phyloP scores from a whole-genome alignment of 2,113 vertebrate genomes.

The Urocolius indicus region DNA sequence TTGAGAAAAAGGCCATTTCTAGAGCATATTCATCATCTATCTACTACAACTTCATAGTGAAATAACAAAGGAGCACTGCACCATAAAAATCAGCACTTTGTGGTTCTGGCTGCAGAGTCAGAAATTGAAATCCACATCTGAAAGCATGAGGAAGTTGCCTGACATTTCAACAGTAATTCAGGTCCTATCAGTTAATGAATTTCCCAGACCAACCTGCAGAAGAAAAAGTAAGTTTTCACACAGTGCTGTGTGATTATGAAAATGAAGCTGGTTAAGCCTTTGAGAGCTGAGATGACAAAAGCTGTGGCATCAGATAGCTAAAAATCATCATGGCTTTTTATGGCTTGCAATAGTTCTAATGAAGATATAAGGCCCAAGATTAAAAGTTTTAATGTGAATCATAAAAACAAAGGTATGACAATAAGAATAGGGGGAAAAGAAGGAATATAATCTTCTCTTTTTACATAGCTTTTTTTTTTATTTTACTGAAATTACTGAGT shows the following conservation, averaged over 20 bases:
- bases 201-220: background rate
- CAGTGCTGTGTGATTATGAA: background rate
- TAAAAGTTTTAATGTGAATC: background rate
- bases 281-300: background rate
- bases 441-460: background rate
- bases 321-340: background rate
- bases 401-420: background rate
- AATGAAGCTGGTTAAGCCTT: background rate
- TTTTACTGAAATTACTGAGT: background rate
- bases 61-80: background rate
- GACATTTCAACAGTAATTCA: background rate
- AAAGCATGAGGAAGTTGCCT: background rate
- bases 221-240: background rate
- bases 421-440: background rate
- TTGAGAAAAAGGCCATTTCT: background rate
- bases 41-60: background rate
- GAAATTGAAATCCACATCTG: background rate
- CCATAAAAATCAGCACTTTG: background rate
- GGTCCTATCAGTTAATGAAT: background rate
- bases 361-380: background rate
- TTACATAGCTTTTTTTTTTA: background rate
- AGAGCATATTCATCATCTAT: background rate
- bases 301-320: background rate
- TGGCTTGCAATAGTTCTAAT: background rate
- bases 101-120: background rate